Percentiles rank a stretch among this genome's conserved stretches.
phyloP scores from a whole-genome alignment of 2,113 vertebrate genomes.

The Macrotus californicus region DNA sequence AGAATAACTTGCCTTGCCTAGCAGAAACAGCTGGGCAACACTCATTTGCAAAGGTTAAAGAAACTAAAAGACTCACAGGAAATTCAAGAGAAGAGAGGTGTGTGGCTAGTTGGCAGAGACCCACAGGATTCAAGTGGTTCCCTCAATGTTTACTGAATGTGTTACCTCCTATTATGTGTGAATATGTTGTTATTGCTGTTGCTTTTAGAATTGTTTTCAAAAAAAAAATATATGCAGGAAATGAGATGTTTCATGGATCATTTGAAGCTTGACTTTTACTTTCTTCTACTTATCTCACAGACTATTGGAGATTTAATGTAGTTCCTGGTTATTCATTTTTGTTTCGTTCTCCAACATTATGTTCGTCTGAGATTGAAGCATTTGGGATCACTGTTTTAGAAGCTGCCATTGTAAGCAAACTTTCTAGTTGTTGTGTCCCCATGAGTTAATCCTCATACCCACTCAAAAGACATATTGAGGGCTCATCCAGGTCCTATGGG shows the following conservation, averaged over 20 bases:
- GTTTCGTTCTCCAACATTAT: not conserved
- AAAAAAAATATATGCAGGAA: not conserved
- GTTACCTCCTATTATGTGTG: not conserved
- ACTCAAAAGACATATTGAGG: not conserved
- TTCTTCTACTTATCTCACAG: not conserved
- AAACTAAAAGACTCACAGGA: not conserved
- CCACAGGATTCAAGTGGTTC: not conserved
- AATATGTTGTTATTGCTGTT: not conserved
- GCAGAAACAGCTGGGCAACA: not conserved
- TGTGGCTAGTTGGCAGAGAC: not conserved
- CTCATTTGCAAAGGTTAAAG: not conserved
- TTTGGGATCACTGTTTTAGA: not conserved
- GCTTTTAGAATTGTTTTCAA: not conserved
- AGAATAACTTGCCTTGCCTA: not conserved
- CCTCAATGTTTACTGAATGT: not conserved
- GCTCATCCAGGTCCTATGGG: rapidly evolving
- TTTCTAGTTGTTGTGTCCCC: not conserved
- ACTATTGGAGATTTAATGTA: not conserved
- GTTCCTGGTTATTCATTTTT: not conserved
- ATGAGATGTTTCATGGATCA: not conserved
- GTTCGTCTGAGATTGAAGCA: not conserved
- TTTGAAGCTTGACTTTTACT: not conserved
- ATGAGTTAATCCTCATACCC: not conserved
- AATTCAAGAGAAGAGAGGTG: not conserved
- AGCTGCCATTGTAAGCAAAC: not conserved